Evolutionary conservation across 1,140 invertebrate genomes (phyloP).

Genomic region (Lepidostoma basale): DNA sequence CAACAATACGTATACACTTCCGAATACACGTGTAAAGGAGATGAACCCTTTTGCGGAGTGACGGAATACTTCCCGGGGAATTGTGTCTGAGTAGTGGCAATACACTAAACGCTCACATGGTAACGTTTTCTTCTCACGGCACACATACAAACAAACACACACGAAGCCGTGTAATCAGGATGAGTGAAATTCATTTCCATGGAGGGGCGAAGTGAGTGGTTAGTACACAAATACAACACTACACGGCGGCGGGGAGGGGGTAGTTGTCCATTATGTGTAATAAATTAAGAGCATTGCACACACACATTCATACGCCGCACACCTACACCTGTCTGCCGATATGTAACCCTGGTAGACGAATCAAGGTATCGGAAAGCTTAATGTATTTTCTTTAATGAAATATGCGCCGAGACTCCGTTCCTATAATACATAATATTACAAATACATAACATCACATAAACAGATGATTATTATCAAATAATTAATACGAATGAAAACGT

Average conservation of each 20-base stretch:
- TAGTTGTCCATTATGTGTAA: constrained; percentile 45
- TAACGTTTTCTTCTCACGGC: constrained; percentile 11
- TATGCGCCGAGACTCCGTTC: too few species aligned
- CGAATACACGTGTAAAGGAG: background rate
- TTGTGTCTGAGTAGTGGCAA: constrained; percentile 13
- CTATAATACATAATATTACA: too few species aligned
- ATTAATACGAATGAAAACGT: too few species aligned
- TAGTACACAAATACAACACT: constrained; percentile 42
- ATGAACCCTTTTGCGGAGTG: constrained; percentile 1
- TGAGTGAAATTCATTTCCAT: constrained; percentile 45
- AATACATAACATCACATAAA: too few species aligned
- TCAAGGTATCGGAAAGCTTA: constrained; percentile 32
- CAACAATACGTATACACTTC: background rate
- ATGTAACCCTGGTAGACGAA: constrained; percentile 27
- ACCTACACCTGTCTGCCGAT: constrained; percentile 8
- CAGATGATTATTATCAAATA: too few species aligned
- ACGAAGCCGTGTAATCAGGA: constrained; percentile 33
- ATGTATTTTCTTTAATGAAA: constrained; percentile 44
- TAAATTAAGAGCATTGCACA: constrained; percentile 46
- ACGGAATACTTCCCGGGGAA: background rate
- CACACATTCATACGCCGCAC: constrained; percentile 18
- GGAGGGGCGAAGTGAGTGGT: constrained; percentile 41
- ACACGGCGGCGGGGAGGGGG: constrained; percentile 23
- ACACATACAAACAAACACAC: background rate
- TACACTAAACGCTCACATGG: constrained; percentile 16